These are phyloP conservation scores for Netelia inedita DNA, from an alignment of 2,888 invertebrate genomes.

Conservation along the genomic window DNA sequence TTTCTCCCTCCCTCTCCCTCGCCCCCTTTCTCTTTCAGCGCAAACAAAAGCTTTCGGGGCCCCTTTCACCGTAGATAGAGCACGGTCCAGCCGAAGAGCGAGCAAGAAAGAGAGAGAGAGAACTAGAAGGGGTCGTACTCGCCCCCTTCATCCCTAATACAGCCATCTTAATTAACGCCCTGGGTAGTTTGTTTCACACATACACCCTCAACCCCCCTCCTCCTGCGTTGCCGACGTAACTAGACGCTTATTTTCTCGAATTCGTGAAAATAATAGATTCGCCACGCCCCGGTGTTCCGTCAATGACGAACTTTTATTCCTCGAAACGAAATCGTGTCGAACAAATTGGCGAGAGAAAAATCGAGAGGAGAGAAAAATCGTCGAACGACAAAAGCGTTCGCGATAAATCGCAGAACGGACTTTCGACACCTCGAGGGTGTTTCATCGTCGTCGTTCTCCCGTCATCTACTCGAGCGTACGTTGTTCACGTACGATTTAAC, in stretches of 20 bases:
- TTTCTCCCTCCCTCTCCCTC: constrained; percentile 25
- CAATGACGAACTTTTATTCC: constrained; percentile 13
- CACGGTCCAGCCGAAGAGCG: constrained; percentile 58
- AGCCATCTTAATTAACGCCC: constrained; percentile 81
- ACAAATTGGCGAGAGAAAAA: constrained; percentile 31
- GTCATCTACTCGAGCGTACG: neutral
- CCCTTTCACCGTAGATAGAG: constrained; percentile 65
- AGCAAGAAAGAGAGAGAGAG: constrained; percentile 52
- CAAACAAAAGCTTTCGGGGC: constrained; percentile 63
- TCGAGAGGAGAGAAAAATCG: constrained; percentile 22
- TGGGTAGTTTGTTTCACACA: constrained; percentile 59
- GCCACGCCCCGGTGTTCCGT: constrained; percentile 60
- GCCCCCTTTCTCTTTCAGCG: constrained; percentile 24
- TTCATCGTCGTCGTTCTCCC: constrained; percentile 4
- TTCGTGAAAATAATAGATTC: constrained; percentile 63
- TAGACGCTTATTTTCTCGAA: constrained; percentile 35
- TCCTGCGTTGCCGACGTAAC: neutral
- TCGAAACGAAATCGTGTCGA: constrained; percentile 16
- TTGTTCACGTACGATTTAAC: constrained; percentile 51
- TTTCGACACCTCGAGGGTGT: constrained; percentile 42
- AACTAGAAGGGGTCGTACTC: constrained; percentile 67
- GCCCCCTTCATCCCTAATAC: constrained; percentile 76
- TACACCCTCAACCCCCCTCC: constrained; percentile 21
- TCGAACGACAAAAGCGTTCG: constrained; percentile 38
- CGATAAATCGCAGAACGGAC: constrained; percentile 46